Conservation (phyloP, 2,888 invertebrate genomes). For the Xestoiulus laeticollis region DNA sequence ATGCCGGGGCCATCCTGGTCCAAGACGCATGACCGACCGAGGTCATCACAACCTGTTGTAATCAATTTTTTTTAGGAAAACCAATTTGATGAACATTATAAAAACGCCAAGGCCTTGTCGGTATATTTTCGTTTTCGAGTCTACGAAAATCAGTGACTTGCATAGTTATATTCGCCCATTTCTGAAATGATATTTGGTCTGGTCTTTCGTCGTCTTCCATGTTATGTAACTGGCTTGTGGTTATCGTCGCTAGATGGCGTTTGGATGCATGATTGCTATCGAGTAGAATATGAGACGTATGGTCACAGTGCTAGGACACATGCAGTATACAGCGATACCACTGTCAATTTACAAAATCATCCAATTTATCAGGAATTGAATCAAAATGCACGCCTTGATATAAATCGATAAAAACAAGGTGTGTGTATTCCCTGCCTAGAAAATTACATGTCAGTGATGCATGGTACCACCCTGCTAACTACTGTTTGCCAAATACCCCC, state of each 20-base stretch:
- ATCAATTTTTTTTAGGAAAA: neutral
- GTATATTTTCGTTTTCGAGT: neutral
- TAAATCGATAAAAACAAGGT: slow-evolving; percentile 39
- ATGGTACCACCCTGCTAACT: slow-evolving; percentile 40
- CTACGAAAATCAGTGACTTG: neutral
- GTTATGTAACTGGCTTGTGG: neutral
- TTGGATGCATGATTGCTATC: neutral
- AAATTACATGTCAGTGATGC: slow-evolving; percentile 28
- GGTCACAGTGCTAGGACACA: neutral
- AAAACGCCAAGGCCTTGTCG: neutral
- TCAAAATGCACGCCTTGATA: neutral
- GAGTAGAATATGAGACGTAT: neutral
- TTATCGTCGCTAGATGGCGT: neutral
- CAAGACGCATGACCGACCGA: neutral
- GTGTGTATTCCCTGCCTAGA: slow-evolving; percentile 34
- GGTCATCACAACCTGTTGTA: neutral
- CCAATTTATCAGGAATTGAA: neutral
- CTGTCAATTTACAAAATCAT: neutral
- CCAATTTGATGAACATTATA: neutral
- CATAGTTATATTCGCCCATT: neutral
- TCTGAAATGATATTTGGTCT: neutral
- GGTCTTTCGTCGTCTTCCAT: neutral
- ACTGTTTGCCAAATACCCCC: slow-evolving; percentile 31
- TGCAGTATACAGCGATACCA: neutral
- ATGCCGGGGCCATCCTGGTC: neutral